phyloP scores from a whole-genome alignment of 23 tunicate genomes.

The Ascidia mentula region DNA sequence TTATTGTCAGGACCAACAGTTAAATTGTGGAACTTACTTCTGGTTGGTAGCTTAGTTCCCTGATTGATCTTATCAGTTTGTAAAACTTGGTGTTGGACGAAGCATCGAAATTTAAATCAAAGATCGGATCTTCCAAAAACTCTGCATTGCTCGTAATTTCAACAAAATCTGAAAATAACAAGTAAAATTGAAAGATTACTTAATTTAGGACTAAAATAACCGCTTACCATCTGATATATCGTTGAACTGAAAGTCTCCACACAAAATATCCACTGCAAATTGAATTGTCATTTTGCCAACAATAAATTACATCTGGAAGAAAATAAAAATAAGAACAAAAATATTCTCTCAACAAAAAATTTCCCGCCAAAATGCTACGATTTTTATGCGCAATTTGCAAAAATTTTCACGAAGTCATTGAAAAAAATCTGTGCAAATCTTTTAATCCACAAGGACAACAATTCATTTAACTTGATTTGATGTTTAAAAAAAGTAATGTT shows the following conservation, averaged over 20 bases:
- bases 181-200: not conserved
- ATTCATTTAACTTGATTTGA: too few relatives aligned
- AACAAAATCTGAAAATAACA: slow-evolving; percentile 23
- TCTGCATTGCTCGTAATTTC: slow-evolving; percentile 30
- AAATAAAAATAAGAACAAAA: too few relatives aligned
- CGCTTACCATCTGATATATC: not conserved
- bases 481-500: too few relatives aligned
- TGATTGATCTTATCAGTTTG: not conserved
- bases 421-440: too few relatives aligned
- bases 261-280: not conserved
- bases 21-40: not conserved
- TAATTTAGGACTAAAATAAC: not conserved
- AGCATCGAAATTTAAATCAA: slow-evolving; percentile 18
- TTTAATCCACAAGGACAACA: too few relatives aligned
- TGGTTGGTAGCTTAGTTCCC: not conserved
- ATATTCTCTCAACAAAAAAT: too few relatives aligned
- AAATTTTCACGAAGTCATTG: too few relatives aligned
- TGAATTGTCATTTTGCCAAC: not conserved
- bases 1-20: too few relatives aligned
- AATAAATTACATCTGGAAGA: too few relatives aligned
- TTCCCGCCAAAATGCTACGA: too few relatives aligned
- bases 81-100: not conserved
- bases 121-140: slow-evolving; percentile 58
- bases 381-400: too few relatives aligned
- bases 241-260: not conserved